Percentiles rank a stretch among this genome's conserved stretches.
Evolutionary conservation across 2,113 vertebrate species (phyloP).

Genomic region (Callopanchax toddi): DNA sequence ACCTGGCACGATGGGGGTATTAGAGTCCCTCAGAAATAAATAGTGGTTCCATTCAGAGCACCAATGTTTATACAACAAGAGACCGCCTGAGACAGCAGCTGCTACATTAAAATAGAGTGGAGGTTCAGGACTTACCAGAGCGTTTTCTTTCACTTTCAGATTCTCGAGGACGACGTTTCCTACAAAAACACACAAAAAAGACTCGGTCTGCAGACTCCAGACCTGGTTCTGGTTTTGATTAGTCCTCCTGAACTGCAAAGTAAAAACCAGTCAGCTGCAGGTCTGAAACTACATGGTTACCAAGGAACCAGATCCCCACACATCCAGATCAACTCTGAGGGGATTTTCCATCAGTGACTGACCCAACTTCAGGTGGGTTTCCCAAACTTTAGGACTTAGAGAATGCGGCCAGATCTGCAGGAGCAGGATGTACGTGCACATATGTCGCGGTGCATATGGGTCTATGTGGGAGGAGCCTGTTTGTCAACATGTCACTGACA

Average conservation of each 20-base stretch:
- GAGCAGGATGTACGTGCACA: neutral
- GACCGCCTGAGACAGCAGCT: neutral
- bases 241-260: neutral
- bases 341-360: no score
- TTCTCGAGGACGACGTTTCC: conserved; percentile 97
- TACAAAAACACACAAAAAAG: conserved; percentile 61
- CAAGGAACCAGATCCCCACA: neutral
- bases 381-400: neutral
- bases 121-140: conserved; percentile 84
- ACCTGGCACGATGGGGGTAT: neutral
- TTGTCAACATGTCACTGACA: neutral
- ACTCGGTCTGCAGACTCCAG: neutral
- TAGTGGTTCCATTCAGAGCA: no score
- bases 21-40: neutral
- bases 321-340: no score
- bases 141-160: conserved; percentile 93
- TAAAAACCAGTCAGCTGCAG: no score
- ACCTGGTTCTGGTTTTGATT: neutral
- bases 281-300: neutral
- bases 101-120: no score
- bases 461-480: neutral
- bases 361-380: neutral
- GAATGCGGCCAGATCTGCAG: neutral
- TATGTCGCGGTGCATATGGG: no score
- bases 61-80: no score